Base-by-base conservation (phyloP, 2,113 vertebrate species). In the Halcyon senegalensis region DNA sequence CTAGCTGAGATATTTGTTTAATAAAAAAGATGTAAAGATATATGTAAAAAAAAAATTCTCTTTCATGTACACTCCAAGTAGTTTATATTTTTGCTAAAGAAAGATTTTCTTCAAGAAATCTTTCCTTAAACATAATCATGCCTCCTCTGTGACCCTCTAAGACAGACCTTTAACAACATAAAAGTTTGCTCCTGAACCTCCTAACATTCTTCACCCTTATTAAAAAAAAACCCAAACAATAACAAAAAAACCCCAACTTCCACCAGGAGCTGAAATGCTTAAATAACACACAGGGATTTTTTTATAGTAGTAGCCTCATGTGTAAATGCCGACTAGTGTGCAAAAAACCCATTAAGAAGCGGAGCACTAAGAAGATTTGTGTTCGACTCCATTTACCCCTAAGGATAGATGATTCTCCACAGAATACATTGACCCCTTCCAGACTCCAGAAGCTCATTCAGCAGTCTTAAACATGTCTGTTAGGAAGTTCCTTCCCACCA, bases 401-500 rank as follows among this genome's bases (percentile, higher is more conserved):
- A 89, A 90, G 84, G 62, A 74, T 53, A 63, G 64, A 62, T 56
- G 64, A 55, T 93, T 31, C 73, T 84, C 70, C 39, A 55, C 37
- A 94, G 63, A 85, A 89, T 84, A 83, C 31, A 78, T 64, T 96
- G 79, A 84, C 96, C 81, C 87, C 48, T 97, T 91, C 75, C 43
- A 74, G 89, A 75, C 94, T 97, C 85, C 91, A 93, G 79, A 94
- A 97, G 31, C 72, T 96, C 81, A 97, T 94, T 98, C 90, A 96
- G 59, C 19, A 7, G 44, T 91, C 43, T 93, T 93, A 88, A 95
- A 93, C 80, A 80, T 85, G 55, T 94, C 72, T 94, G 93, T 94
- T 95, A 77, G 67, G 79, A 96, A 96, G 94, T 81, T 88, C 82
- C 95, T 97, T 98, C 96, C 97, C 96, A 97, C 85, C 93, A 97